These are phyloP conservation scores for Karalla daura DNA, from an alignment of 2,797 vertebrate species.

Conservation along the genomic window DNA sequence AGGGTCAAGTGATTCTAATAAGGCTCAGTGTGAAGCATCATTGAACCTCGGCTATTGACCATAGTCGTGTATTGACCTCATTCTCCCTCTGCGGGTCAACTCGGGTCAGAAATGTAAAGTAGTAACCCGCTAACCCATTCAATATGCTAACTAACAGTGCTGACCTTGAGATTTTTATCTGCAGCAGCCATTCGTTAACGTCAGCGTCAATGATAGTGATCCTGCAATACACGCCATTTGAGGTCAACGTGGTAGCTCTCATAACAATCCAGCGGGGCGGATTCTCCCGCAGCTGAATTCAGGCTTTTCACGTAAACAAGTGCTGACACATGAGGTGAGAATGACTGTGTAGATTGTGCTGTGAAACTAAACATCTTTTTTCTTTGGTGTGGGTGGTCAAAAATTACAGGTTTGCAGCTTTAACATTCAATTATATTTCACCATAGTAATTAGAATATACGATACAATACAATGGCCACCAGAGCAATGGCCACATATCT, in stretches of 20 bases:
- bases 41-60: slow-evolving; percentile 36
- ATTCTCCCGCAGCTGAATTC: not conserved
- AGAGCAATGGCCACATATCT: not conserved
- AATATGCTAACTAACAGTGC: slow-evolving; percentile 10
- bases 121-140: slow-evolving; percentile 4
- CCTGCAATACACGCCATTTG: not conserved
- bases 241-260: not conserved
- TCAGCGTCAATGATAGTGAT: not conserved
- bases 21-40: slow-evolving; percentile 30
- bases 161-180: slow-evolving; percentile 16
- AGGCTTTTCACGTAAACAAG: not conserved
- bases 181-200: slow-evolving; percentile 3
- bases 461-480: not conserved
- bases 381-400: slow-evolving; percentile 1
- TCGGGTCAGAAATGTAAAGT: slow-evolving; percentile 28
- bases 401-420: slow-evolving; percentile 10
- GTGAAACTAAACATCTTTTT: no score
- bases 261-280: not conserved
- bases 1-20: slow-evolving; percentile 56
- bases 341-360: not conserved
- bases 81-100: slow-evolving; percentile 19
- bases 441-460: not conserved
- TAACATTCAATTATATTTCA: slow-evolving; percentile 6
- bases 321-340: not conserved
- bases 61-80: slow-evolving; percentile 3